These are phyloP conservation scores for Antheraea assamensis DNA, from an alignment of 2,888 invertebrate species.

Conservation along the genomic window DNA sequence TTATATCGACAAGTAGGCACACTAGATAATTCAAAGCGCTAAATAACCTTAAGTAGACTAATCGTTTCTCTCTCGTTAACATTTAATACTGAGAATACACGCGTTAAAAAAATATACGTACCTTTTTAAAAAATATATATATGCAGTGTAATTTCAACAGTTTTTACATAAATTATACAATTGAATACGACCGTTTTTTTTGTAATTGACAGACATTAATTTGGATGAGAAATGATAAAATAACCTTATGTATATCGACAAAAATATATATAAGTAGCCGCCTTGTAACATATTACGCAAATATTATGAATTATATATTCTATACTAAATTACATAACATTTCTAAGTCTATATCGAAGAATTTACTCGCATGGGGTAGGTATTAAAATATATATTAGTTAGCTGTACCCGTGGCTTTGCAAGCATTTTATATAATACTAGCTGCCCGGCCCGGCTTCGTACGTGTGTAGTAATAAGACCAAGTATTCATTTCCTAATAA, in stretches of 20 bases:
- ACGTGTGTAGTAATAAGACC: no score
- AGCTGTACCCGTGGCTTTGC: no score
- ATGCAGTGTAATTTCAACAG: background rate
- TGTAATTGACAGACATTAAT: conserved; percentile 5
- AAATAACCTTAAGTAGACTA: background rate
- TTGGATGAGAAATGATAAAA: conserved; percentile 12
- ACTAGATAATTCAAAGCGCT: conserved; percentile 3
- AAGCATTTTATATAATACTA: no score
- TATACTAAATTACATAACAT: background rate
- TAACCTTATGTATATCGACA: conserved; percentile 4
- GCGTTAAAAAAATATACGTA: conserved; percentile 4
- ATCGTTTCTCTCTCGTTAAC: background rate
- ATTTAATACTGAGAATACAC: background rate
- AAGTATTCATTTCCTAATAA: no score
- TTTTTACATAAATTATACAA: background rate
- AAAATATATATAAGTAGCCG: conserved; percentile 9
- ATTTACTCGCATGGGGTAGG: no score
- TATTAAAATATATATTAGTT: no score
- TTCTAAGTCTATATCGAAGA: no score
- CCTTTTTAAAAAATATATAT: background rate
- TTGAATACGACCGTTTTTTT: background rate
- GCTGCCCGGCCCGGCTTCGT: no score
- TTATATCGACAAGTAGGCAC: conserved; percentile 12
- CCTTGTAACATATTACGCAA: conserved; percentile 7
- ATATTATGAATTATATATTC: conserved; percentile 4